phyloP scores from a whole-genome alignment of 64 coral and sea anemone genomes.

The Anthopleura sola region DNA sequence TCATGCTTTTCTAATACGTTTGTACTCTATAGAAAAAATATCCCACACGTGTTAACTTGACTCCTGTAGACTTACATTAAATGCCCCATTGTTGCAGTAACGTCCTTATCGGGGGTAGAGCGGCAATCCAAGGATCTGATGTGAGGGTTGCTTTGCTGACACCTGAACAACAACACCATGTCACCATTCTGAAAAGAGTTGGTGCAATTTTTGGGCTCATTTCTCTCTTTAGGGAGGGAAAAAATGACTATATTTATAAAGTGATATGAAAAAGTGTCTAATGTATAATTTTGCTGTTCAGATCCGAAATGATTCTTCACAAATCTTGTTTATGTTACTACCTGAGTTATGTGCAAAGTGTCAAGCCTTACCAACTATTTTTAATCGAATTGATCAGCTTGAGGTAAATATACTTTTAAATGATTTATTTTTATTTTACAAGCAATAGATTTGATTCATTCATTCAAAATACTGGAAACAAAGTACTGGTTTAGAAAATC shows the following conservation, averaged over 20 bases:
- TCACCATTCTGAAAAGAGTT: constrained; percentile 75
- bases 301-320: constrained; percentile 92
- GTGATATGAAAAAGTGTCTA: neutral
- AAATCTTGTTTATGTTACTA: constrained; percentile 62
- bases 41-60: neutral
- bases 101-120: constrained; percentile 99
- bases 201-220: constrained; percentile 97
- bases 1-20: neutral
- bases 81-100: neutral
- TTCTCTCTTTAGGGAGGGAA: constrained; percentile 35
- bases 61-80: neutral
- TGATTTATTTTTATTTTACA: no score
- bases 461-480: no score
- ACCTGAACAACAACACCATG: constrained; percentile 72
- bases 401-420: neutral
- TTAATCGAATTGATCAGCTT: constrained; percentile 88
- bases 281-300: constrained; percentile 20
- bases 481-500: no score
- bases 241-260: neutral
- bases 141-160: constrained; percentile 95
- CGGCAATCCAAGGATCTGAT: constrained; percentile 82
- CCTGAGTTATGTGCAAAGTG: constrained; percentile 70
- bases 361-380: constrained; percentile 82
- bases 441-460: no score
- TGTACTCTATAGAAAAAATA: neutral